Evolutionary conservation across 2,888 invertebrate species (phyloP).

Genomic region (Cephus pulcher): DNA sequence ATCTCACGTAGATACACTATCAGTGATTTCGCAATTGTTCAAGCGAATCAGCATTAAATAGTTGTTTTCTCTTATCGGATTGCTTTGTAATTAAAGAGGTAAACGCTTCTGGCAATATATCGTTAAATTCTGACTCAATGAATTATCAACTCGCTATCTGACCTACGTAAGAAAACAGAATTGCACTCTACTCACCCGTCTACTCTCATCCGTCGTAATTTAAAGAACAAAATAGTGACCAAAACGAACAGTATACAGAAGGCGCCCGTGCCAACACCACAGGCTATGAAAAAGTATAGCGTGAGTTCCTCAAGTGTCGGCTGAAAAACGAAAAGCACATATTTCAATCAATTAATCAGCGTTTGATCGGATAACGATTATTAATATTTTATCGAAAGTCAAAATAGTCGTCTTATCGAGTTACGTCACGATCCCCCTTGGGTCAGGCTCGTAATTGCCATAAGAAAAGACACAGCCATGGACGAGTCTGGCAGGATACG

Average conservation of each 20-base stretch:
- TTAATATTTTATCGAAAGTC: neutral
- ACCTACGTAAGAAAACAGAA: neutral
- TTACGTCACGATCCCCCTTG: neutral
- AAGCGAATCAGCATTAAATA: neutral
- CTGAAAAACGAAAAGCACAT: conserved; percentile 35
- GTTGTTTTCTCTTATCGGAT: neutral
- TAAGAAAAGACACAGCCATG: neutral
- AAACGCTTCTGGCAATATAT: neutral
- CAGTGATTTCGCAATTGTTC: conserved; percentile 26
- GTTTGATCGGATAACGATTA: neutral
- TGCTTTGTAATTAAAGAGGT: neutral
- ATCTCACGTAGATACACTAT: conserved; percentile 42
- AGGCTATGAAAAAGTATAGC: conserved; percentile 53
- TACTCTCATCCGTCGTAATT: conserved; percentile 30
- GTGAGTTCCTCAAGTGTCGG: conserved; percentile 43
- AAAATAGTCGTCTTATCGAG: neutral
- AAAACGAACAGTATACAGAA: conserved; percentile 51
- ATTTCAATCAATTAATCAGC: neutral
- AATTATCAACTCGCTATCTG: neutral
- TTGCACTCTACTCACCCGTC: conserved; percentile 49
- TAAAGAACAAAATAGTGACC: conserved; percentile 46
- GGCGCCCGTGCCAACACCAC: conserved; percentile 41
- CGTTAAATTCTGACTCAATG: neutral
- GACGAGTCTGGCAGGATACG: neutral
- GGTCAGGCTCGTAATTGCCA: neutral